Base-by-base conservation (phyloP, 2,113 vertebrate genomes). In the Burhinus bistriatus region DNA sequence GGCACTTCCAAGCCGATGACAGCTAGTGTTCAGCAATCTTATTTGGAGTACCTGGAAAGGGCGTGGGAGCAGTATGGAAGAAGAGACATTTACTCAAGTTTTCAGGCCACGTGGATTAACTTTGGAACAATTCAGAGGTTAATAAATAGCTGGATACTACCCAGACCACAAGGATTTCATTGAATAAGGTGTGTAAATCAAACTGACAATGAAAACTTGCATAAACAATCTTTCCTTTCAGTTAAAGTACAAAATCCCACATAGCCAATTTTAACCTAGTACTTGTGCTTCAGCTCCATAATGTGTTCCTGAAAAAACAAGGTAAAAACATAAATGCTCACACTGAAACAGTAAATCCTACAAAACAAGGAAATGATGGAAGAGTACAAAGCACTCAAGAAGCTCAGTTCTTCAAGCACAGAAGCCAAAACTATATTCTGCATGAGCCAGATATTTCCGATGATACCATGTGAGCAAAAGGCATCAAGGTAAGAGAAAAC, bases 271-370 rank as follows among this genome's bases (percentile, higher is more conserved):
- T 62, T 51, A 77, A 72, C 7, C 38, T 44, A 68, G 36, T 19
- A 44, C 29, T 80, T 64, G 47, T 16, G 14, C 66, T 88, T 69
- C 40, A 75, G 72, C 34, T 68, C 62, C 42, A 26, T 51, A 80
- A 65, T 1, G 0, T 0, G 0, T 30, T 72, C 40, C 69, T 18
- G 36, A n/a, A 85, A 78, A 61, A 81, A 15, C 16, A 55, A 49
- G 32, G 17, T 29, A 71, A 93, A 82, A 16, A 82, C 34, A 57
- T 49, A 90, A 64, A 52, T 25, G 21, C 12, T 57, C 15, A 57
- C 0, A 1, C 44, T 32, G 40, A 59, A 83, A 49, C 17, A 71
- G 55, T 9, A 93, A 81, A 76, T 44, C 42, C 25, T 58, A 80
- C 12, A 23, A 85, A 92, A n/a, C 22, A 75, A 27, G 42, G 54